A percentile compares a stretch with the other conserved stretches of the same genome.
phyloP scores from a whole-genome alignment of 2,888 invertebrate genomes.

The Seladonia tumulorum region DNA sequence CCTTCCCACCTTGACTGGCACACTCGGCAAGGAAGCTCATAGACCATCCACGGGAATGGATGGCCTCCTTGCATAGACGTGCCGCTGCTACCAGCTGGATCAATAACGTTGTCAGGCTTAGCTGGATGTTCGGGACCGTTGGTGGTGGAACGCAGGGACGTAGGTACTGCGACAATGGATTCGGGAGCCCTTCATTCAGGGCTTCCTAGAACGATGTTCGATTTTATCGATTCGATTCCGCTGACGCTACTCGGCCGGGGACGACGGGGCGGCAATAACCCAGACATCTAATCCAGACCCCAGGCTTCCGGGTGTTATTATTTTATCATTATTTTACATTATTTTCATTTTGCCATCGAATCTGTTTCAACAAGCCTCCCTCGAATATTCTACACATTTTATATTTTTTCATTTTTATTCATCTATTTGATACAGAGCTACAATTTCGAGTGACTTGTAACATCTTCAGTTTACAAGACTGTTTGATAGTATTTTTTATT shows the following conservation, averaged over 20 bases:
- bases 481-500: too few species aligned
- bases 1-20: conserved; percentile 12
- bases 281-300: conserved; percentile 1
- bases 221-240: neutral
- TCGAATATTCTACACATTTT: neutral
- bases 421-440: neutral
- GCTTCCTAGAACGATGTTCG: neutral
- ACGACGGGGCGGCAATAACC: neutral
- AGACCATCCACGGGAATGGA: conserved; percentile 58
- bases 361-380: neutral
- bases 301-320: neutral
- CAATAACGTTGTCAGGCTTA: conserved; percentile 68
- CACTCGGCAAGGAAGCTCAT: conserved; percentile 17
- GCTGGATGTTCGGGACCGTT: conserved; percentile 59
- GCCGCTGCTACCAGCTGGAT: conserved; percentile 62
- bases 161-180: conserved; percentile 18
- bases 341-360: neutral
- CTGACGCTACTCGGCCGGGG: neutral
- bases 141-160: conserved; percentile 58
- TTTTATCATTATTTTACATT: neutral
- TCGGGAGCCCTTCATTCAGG: conserved; percentile 20
- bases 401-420: neutral
- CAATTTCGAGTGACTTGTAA: neutral
- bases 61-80: conserved; percentile 73
- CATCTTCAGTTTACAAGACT: neutral